Evolutionary conservation across 1,140 invertebrate species (phyloP).

Genomic region (Lordiphosa stackelbergi): DNA sequence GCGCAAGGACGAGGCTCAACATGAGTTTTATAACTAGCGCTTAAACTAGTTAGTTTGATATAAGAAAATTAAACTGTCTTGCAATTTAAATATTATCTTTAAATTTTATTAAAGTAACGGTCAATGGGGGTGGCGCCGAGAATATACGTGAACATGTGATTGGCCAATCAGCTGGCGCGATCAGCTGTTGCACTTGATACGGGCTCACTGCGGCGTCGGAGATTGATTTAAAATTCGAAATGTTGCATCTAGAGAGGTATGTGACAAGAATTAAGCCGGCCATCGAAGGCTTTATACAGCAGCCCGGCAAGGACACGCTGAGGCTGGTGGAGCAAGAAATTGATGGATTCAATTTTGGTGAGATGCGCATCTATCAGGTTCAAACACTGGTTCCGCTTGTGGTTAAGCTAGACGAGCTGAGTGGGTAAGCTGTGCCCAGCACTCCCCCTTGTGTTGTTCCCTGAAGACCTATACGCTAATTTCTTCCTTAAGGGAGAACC

Average conservation of each 20-base stretch:
- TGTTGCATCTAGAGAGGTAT: slow-evolving; percentile 66
- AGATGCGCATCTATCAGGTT: slow-evolving; percentile 63
- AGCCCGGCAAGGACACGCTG: slow-evolving; percentile 49
- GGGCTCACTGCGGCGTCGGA: too few relatives aligned
- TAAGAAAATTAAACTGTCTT: too few relatives aligned
- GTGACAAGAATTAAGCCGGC: slow-evolving; percentile 76
- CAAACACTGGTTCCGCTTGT: slow-evolving; percentile 66
- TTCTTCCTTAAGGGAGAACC: slow-evolving; percentile 36
- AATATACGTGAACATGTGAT: slow-evolving; percentile 12
- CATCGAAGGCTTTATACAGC: slow-evolving; percentile 55
- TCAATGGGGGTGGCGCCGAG: slow-evolving; percentile 1
- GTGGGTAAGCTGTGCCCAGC: slow-evolving; percentile 32
- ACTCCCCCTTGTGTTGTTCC: too few relatives aligned
- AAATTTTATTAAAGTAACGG: background rate
- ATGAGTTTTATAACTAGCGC: slow-evolving; percentile 99
- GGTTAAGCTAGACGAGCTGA: slow-evolving; percentile 61
- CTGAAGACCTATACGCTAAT: too few relatives aligned
- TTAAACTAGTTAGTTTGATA: too few relatives aligned
- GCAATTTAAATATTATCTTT: background rate
- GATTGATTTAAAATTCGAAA: slow-evolving; percentile 14
- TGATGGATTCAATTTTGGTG: slow-evolving; percentile 53
- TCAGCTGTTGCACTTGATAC: slow-evolving; percentile 5
- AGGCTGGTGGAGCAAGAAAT: slow-evolving; percentile 47
- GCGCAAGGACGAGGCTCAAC: slow-evolving; percentile 99
- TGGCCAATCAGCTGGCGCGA: slow-evolving; percentile 19